Evolutionary conservation across 2,113 vertebrate species (phyloP), one percentile per base, ranked within the genome.

Genomic region (Rhinoptilus africanus): DNA sequence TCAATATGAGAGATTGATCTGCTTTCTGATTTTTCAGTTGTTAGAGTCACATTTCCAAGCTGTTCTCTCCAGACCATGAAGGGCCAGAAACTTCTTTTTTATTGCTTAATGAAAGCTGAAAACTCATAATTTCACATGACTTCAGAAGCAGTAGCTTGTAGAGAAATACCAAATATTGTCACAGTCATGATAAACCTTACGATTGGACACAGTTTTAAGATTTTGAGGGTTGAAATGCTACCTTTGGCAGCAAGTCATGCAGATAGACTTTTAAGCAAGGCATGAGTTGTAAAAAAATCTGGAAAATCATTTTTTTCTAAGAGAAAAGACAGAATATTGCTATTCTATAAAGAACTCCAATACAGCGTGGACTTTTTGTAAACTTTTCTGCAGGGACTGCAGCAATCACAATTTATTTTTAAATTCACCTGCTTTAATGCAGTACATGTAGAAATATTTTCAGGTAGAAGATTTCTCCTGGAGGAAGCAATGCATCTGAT

Each of bases 51-150:
- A 73, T 91, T 96, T 96, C 82, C 81, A 96, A 91, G 87, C 78
- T 94, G 59, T 85, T 94, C 47, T 92, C 92, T 92, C n/a, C 35
- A 51, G 62, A 94, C 41, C 84, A 88, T 26, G 57, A 96, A 87
- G 37, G 62, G 71, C 54, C 87, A 95, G 50, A 93, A 94, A 56
- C n/a, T 94, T 93, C 48, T 94, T 89, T 95, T 88, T 88, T 63
- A 92, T 73, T 91, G 67, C 84, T 93, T 89, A 95, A 94, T 88
- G 94, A 91, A 96, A 96, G 81, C 81, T 89, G 89, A 95, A 96
- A 94, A 76, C 80, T 89, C 26, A 9, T 50, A 72, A 93, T 95
- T 91, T 96, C 78, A 88, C 67, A 69, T 54, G 77, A 79, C 37
- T 89, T 95, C 74, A 89, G 59, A 85, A 94, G 71, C 81, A 91